These are phyloP conservation scores for Girardinichthys multiradiatus DNA, from an alignment of 2,113 vertebrate species.

Conservation along the genomic window DNA sequence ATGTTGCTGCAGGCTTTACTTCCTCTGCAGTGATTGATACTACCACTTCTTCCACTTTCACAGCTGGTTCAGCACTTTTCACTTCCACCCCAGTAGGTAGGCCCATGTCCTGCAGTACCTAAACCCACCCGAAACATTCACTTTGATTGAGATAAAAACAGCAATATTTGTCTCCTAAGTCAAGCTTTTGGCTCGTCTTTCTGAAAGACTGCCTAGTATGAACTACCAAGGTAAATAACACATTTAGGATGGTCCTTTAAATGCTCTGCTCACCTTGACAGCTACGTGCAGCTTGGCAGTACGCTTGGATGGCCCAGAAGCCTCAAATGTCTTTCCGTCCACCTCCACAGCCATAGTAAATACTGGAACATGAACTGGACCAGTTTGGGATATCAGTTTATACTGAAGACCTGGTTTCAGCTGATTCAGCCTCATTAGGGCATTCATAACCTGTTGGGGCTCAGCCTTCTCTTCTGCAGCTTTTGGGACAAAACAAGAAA, in stretches of 20 bases:
- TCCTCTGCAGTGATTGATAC: conserved; percentile 72
- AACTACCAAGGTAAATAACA: too few relatives aligned
- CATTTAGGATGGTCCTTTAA: too few relatives aligned
- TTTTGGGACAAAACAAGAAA: conserved; percentile 24
- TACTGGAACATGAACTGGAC: conserved; percentile 94
- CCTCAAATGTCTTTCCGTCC: conserved; percentile 91
- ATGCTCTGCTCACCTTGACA: conserved; percentile 85
- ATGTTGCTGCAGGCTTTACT: conserved; percentile 69
- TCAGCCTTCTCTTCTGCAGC: conserved; percentile 91
- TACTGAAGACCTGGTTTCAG: conserved; percentile 95
- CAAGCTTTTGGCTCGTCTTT: too few relatives aligned
- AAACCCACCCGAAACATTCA: neutral
- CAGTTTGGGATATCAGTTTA: conserved; percentile 93
- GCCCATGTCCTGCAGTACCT: conserved; percentile 97
- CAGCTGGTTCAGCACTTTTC: conserved; percentile 77
- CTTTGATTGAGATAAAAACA: neutral
- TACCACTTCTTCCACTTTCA: conserved; percentile 81
- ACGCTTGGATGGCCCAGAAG: conserved; percentile 94
- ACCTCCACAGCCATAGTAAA: conserved; percentile 98
- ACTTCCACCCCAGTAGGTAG: conserved; percentile 91
- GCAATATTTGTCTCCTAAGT: too few relatives aligned
- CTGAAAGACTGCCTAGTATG: too few relatives aligned
- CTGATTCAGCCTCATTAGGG: conserved; percentile 96
- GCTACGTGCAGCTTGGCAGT: conserved; percentile 95
- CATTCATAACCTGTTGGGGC: conserved; percentile 94